Evolutionary conservation across 2,113 vertebrate species (phyloP).

Genomic region (Cyprinodon brontotheroides): DNA sequence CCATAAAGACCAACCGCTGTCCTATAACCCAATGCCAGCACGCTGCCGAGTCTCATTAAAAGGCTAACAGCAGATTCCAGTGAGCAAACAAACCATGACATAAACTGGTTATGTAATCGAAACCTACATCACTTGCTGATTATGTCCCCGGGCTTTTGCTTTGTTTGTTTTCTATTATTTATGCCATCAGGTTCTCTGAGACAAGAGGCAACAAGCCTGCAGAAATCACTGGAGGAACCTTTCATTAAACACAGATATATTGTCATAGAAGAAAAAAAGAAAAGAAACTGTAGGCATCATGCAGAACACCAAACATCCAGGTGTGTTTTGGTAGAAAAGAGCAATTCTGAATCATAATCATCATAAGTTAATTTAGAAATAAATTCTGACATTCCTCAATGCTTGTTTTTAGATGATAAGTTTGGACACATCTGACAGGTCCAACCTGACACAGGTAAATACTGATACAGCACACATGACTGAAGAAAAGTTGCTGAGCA

Average conservation of each 20-base stretch:
- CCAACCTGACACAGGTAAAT: conserved; percentile 7
- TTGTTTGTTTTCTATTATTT: neutral
- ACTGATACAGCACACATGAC: neutral
- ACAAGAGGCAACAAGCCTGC: conserved; percentile 22
- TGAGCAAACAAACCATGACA: conserved; percentile 34
- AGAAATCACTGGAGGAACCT: neutral
- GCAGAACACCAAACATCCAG: neutral
- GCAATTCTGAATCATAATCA: neutral
- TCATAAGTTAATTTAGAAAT: neutral
- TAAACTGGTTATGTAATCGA: conserved; percentile 45
- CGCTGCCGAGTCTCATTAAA: conserved; percentile 44
- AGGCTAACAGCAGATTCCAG: conserved; percentile 33
- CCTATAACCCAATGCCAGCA: conserved; percentile 27
- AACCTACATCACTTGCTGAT: conserved; percentile 20
- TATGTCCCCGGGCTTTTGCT: neutral
- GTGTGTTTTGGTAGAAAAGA: neutral
- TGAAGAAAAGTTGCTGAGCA: conserved; percentile 20
- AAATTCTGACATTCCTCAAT: conserved; percentile 8
- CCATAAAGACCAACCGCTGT: conserved; percentile 30
- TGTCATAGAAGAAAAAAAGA: neutral
- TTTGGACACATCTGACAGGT: neutral
- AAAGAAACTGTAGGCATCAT: conserved; percentile 7
- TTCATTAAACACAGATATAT: conserved; percentile 1
- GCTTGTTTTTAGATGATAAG: neutral
- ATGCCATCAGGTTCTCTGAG: neutral